Conservation (phyloP, 2,888 invertebrate species). For the Stenichneumon culpator region DNA sequence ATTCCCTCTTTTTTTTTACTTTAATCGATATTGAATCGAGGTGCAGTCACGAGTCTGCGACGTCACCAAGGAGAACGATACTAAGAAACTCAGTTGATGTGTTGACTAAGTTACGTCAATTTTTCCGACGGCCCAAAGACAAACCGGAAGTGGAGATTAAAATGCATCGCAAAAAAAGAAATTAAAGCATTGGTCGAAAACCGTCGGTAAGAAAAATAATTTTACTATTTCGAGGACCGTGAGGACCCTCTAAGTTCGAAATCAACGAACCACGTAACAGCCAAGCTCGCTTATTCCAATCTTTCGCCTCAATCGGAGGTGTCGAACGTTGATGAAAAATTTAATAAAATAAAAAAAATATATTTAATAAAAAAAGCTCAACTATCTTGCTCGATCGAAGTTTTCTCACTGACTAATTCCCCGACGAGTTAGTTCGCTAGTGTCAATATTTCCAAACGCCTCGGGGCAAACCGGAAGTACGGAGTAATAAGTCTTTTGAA, state of each 20-base stretch:
- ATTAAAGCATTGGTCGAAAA: not conserved
- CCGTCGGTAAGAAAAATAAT: not conserved
- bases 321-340: not conserved
- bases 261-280: not conserved
- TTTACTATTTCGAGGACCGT: not conserved
- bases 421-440: too few species aligned
- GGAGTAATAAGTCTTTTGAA: not conserved
- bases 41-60: not conserved
- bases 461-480: too few species aligned
- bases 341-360: not conserved
- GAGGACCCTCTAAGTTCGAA: not conserved
- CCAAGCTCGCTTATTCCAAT: not conserved
- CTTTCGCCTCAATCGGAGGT: too few species aligned
- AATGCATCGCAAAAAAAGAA: not conserved
- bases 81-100: not conserved
- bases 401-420: too few species aligned
- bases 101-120: not conserved
- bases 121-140: not conserved
- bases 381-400: not conserved
- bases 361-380: not conserved
- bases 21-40: slow-evolving; percentile 31
- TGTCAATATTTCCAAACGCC: too few species aligned
- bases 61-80: not conserved
- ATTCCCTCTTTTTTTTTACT: not conserved
- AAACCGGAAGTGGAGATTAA: not conserved